Evolutionary conservation across 2,797 vertebrate genomes (phyloP).

Genomic region (Paedocypris micromegethes): DNA sequence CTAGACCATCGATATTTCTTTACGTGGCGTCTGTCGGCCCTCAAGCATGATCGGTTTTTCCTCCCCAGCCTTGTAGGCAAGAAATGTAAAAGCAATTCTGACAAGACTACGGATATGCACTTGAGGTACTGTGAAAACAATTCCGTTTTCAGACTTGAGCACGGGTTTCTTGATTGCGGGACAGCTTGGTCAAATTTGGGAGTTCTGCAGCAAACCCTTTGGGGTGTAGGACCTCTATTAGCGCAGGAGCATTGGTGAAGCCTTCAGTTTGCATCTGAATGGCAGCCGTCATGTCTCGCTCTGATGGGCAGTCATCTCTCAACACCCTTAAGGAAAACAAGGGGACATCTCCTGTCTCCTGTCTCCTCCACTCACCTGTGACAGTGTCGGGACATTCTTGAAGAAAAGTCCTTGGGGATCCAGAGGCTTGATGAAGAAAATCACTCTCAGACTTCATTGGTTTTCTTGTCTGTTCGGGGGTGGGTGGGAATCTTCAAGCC

Average conservation of each 20-base stretch:
- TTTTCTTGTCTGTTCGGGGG: constrained; percentile 61
- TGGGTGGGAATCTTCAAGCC: constrained; percentile 50
- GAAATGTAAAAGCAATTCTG: constrained; percentile 27
- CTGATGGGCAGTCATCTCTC: constrained; percentile 62
- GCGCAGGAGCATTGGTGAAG: constrained; percentile 9
- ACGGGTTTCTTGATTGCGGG: constrained; percentile 27
- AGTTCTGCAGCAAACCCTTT: too few species aligned
- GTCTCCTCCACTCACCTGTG: constrained; percentile 62
- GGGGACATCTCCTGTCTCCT: constrained; percentile 64
- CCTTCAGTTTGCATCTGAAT: constrained; percentile 54
- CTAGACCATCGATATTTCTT: constrained; percentile 24
- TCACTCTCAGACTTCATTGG: constrained; percentile 54
- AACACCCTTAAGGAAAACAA: constrained; percentile 61
- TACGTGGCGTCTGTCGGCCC: constrained; percentile 29
- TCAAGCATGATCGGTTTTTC: constrained; percentile 32
- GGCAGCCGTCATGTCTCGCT: constrained; percentile 69
- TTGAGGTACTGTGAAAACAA: constrained; percentile 3
- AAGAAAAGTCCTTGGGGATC: constrained; percentile 57
- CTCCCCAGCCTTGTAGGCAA: constrained; percentile 14
- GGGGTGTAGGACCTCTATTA: constrained; percentile 6
- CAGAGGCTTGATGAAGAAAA: constrained; percentile 57
- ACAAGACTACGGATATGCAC: constrained; percentile 13
- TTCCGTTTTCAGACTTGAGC: not conserved
- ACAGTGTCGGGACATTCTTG: constrained; percentile 66
- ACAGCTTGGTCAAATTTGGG: too few species aligned